phyloP scores from a whole-genome alignment of 2,888 invertebrate genomes.

The Ichneumon xanthorius region DNA sequence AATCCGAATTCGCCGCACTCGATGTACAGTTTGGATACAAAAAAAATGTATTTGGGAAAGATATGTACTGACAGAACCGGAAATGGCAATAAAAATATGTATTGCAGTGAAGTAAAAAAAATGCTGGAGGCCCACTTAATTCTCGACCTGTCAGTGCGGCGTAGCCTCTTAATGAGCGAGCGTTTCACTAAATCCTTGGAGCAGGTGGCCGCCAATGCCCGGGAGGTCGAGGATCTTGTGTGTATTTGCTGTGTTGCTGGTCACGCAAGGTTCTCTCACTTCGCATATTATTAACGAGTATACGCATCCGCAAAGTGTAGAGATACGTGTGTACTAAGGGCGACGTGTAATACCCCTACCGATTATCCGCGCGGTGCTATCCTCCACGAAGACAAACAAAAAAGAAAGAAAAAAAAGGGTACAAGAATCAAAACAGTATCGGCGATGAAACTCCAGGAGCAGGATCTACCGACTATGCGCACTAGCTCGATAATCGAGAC shows the following conservation, averaged over 20 bases:
- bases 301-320: slow-evolving; percentile 33
- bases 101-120: neutral
- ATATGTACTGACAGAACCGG: no score
- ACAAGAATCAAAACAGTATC: slow-evolving; percentile 21
- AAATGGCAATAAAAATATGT: neutral
- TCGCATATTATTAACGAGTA: slow-evolving; percentile 48
- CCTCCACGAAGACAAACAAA: slow-evolving; percentile 21
- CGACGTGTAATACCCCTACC: slow-evolving; percentile 40
- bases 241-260: slow-evolving; percentile 20
- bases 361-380: slow-evolving; percentile 46
- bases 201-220: slow-evolving; percentile 41
- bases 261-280: slow-evolving; percentile 51
- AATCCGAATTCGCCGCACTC: neutral
- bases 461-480: slow-evolving; percentile 27
- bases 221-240: neutral
- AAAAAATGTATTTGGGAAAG: no score
- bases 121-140: neutral
- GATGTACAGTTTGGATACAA: neutral
- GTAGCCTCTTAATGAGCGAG: slow-evolving; percentile 33
- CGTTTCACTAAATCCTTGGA: slow-evolving; percentile 40
- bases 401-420: neutral
- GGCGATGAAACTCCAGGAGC: slow-evolving; percentile 45
- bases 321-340: slow-evolving; percentile 36
- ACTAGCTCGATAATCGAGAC: slow-evolving; percentile 50
- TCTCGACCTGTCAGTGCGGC: neutral